Evolutionary conservation across 2,113 vertebrate species (phyloP).

Genomic region (Barnardius zonarius): DNA sequence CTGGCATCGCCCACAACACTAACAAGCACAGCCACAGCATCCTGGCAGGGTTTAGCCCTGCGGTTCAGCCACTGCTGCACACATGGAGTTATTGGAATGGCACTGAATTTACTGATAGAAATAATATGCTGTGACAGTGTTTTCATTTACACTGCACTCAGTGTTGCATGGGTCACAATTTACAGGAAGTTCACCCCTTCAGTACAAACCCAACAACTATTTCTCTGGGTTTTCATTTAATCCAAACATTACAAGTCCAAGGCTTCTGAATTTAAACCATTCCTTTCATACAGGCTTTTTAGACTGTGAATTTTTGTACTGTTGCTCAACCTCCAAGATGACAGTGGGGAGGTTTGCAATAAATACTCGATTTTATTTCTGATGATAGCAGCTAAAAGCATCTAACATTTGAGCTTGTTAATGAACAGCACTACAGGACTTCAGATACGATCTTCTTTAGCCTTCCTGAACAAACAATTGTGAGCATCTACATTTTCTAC

Average conservation of each 20-base stretch:
- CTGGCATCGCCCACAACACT: neutral
- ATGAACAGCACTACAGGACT: neutral
- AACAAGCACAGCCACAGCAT: neutral
- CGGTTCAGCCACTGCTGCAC: neutral
- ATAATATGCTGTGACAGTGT: neutral
- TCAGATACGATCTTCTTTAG: neutral
- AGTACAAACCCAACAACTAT: neutral
- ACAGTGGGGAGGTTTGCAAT: neutral
- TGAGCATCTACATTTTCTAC: neutral
- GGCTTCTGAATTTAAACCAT: neutral
- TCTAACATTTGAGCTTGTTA: neutral
- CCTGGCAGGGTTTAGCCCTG: neutral
- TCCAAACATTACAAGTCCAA: neutral
- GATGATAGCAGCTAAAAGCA: neutral
- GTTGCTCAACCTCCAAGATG: neutral
- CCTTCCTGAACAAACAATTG: conserved; percentile 16
- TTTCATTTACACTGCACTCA: neutral
- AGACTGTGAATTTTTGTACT: neutral
- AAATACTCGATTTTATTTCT: neutral
- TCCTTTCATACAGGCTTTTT: neutral
- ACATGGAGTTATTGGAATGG: neutral
- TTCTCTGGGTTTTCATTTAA: neutral
- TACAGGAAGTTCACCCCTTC: neutral
- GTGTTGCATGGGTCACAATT: neutral
- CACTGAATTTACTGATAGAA: neutral